Conservation (phyloP, 2,113 vertebrate species). For the Oreochromis niloticus region DNA sequence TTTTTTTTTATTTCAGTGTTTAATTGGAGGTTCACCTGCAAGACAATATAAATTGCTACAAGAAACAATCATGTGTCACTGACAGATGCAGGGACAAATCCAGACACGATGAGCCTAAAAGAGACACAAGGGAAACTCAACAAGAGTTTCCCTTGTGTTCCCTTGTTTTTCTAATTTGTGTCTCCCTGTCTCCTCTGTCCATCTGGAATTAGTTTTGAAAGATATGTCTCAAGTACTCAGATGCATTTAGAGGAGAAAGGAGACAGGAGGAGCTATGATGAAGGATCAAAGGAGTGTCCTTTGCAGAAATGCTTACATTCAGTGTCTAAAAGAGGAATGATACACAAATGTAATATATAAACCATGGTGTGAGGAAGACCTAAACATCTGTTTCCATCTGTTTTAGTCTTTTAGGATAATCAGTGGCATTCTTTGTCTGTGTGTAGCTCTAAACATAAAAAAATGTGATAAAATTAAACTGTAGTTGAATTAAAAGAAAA, state of each 20-base stretch:
- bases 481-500: too few species aligned
- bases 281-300: neutral
- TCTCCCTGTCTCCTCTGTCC: neutral
- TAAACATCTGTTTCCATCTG: too few species aligned
- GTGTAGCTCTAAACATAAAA: too few species aligned
- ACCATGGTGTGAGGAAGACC: too few species aligned
- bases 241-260: neutral
- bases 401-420: too few species aligned
- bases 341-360: neutral
- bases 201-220: rapidly evolving
- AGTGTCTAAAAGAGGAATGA: neutral
- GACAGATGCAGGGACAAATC: neutral
- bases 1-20: neutral
- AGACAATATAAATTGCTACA: rapidly evolving
- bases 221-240: neutral
- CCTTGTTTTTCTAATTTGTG: neutral
- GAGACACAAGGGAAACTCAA: neutral
- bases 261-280: neutral
- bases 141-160: neutral
- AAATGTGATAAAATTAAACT: too few species aligned
- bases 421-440: too few species aligned
- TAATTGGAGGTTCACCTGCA: rapidly evolving
- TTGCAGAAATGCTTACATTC: neutral
- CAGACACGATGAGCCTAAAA: rapidly evolving
- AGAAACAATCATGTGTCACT: neutral